Conservation (phyloP, 2,888 invertebrate species). For the Griposia aprilina region DNA sequence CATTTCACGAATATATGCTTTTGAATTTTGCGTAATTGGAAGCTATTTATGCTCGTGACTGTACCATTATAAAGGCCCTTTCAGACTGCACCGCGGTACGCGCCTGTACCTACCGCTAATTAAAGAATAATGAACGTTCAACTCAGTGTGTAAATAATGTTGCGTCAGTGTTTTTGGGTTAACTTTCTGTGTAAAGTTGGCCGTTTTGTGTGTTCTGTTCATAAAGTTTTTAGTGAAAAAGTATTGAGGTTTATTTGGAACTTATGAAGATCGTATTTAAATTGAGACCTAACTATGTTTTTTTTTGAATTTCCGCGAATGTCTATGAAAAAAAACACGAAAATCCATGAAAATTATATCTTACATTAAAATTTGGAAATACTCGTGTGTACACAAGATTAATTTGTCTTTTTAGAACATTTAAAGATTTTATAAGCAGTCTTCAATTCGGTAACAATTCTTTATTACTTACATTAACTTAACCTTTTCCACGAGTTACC, state of each 20-base stretch:
- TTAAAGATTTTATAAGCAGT: neutral
- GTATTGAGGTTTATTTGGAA: neutral
- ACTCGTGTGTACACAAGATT: no score
- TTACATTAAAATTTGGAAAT: no score
- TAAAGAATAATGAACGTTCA: slow-evolving; percentile 66
- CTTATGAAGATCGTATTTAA: neutral
- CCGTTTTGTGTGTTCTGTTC: slow-evolving; percentile 6
- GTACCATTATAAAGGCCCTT: slow-evolving; percentile 44
- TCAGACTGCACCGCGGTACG: slow-evolving; percentile 42
- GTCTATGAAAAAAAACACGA: no score
- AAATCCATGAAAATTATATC: no score
- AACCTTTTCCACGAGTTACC: no score
- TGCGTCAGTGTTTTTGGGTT: slow-evolving; percentile 54
- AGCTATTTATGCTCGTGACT: neutral
- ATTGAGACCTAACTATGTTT: no score
- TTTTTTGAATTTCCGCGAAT: no score
- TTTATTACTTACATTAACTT: neutral
- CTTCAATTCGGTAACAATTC: no score
- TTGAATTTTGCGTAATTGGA: neutral
- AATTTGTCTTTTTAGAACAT: no score
- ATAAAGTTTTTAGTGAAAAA: slow-evolving; percentile 1
- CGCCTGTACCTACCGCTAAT: slow-evolving; percentile 54
- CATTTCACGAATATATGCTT: no score
- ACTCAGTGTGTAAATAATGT: slow-evolving; percentile 53
- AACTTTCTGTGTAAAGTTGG: slow-evolving; percentile 43